These are phyloP conservation scores for Zophobas morio DNA, from an alignment of 1,140 invertebrate genomes.

Conservation along the genomic window DNA sequence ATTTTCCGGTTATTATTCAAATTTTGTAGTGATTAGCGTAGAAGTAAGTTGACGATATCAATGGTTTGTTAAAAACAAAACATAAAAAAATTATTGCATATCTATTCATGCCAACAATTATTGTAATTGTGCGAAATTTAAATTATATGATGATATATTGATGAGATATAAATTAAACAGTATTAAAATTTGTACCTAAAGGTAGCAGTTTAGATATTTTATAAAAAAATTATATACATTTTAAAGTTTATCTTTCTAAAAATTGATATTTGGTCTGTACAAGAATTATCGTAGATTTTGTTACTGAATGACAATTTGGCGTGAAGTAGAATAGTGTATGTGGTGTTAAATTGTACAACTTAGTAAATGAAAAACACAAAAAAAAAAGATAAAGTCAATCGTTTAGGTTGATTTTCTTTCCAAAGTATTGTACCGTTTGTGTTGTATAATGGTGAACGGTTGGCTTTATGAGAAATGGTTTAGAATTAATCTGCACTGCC, in stretches of 20 bases:
- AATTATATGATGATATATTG: slow-evolving; percentile 55
- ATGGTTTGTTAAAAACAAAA: slow-evolving; percentile 60
- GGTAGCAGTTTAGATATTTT: slow-evolving; percentile 68
- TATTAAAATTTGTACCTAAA: slow-evolving; percentile 68
- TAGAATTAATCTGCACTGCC: slow-evolving; percentile 59
- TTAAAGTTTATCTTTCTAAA: slow-evolving; percentile 65
- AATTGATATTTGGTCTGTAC: slow-evolving; percentile 60
- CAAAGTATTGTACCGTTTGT: slow-evolving; percentile 43
- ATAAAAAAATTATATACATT: slow-evolving; percentile 65
- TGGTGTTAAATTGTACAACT: slow-evolving; percentile 57
- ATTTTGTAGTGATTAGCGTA: slow-evolving; percentile 22
- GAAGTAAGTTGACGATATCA: slow-evolving; percentile 49
- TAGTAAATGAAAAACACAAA: slow-evolving; percentile 46
- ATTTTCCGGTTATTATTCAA: slow-evolving; percentile 33
- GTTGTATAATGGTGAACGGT: slow-evolving; percentile 20
- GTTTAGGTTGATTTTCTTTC: slow-evolving; percentile 28
- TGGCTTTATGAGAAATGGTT: slow-evolving; percentile 46
- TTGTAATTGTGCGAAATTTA: slow-evolving; percentile 56
- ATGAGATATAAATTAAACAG: slow-evolving; percentile 62
- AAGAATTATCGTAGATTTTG: slow-evolving; percentile 63
- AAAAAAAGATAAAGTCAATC: slow-evolving; percentile 35
- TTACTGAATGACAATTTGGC: slow-evolving; percentile 62
- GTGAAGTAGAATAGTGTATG: slow-evolving; percentile 63
- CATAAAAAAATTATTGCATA: slow-evolving; percentile 59
- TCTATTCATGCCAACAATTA: slow-evolving; percentile 64